Evolutionary conservation across 2,113 vertebrate species (phyloP).

Genomic region (Notothenia coriiceps): DNA sequence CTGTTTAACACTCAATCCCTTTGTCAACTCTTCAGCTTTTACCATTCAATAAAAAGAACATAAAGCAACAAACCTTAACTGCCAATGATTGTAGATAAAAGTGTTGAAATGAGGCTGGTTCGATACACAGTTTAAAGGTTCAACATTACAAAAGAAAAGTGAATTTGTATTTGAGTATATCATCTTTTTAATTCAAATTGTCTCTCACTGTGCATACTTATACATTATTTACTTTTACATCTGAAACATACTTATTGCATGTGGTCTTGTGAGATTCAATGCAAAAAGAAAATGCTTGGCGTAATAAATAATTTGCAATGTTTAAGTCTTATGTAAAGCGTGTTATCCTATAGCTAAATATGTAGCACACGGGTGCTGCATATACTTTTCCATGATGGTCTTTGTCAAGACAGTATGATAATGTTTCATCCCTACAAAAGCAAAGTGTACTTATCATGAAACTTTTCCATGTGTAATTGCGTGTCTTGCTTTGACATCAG

Average conservation of each 20-base stretch:
- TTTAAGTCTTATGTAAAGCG: neutral
- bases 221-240: neutral
- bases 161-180: neutral
- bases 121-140: slow-evolving; percentile 2
- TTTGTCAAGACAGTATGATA: slow-evolving; percentile 34
- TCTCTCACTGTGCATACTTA: neutral
- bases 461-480: slow-evolving; percentile 71
- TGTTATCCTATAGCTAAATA: slow-evolving; percentile 5
- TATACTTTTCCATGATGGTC: slow-evolving; percentile 15
- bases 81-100: neutral
- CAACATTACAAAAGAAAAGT: neutral
- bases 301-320: neutral
- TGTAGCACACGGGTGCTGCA: slow-evolving; percentile 16
- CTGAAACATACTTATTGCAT: neutral
- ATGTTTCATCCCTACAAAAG: slow-evolving; percentile 38
- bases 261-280: neutral
- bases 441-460: slow-evolving; percentile 27
- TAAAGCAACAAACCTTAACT: slow-evolving; percentile 37
- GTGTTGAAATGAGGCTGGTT: slow-evolving; percentile 24
- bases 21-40: slow-evolving; percentile 47
- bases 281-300: neutral
- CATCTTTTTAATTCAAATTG: neutral
- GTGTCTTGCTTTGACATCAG: slow-evolving; percentile 61
- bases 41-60: slow-evolving; percentile 56
- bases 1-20: slow-evolving; percentile 44